phyloP scores from a whole-genome alignment of 1,140 invertebrate species.

The Drosophila parvula region DNA sequence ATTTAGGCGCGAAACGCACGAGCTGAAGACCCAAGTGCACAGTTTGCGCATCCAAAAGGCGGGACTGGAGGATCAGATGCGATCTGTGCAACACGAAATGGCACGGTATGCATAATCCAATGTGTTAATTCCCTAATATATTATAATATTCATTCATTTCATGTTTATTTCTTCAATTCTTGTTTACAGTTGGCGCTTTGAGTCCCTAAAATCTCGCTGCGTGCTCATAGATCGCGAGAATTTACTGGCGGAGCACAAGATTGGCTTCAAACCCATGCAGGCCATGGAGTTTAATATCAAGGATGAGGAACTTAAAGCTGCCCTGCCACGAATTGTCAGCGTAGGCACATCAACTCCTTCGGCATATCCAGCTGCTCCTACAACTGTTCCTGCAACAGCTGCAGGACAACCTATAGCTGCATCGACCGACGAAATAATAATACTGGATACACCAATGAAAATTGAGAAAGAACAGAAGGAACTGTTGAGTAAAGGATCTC shows the following conservation, averaged over 20 bases:
- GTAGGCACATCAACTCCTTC: constrained; percentile 1
- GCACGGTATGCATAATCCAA: constrained; percentile 49
- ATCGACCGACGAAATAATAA: constrained; percentile 16
- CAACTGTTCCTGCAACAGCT: background rate
- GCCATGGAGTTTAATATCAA: constrained; percentile 75
- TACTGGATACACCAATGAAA: constrained; percentile 42
- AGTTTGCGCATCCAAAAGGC: constrained; percentile 76
- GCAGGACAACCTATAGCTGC: background rate
- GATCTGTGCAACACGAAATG: constrained; percentile 74
- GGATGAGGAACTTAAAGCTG: constrained; percentile 59
- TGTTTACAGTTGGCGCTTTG: constrained; percentile 78
- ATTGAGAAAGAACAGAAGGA: background rate
- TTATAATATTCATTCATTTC: background rate
- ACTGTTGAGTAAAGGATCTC: background rate
- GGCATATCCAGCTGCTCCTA: background rate
- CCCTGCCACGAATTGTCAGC: constrained; percentile 65
- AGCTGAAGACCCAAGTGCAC: constrained; percentile 74
- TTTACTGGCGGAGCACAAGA: constrained; percentile 74
- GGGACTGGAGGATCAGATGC: constrained; percentile 72
- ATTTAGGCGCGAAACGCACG: constrained; percentile 83
- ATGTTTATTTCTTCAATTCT: background rate
- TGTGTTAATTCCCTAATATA: background rate
- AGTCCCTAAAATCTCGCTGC: constrained; percentile 80
- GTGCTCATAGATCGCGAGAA: constrained; percentile 79
- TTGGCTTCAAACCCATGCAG: constrained; percentile 66